Evolutionary conservation across 1,140 invertebrate species (phyloP).

Genomic region (Apis cerana): DNA sequence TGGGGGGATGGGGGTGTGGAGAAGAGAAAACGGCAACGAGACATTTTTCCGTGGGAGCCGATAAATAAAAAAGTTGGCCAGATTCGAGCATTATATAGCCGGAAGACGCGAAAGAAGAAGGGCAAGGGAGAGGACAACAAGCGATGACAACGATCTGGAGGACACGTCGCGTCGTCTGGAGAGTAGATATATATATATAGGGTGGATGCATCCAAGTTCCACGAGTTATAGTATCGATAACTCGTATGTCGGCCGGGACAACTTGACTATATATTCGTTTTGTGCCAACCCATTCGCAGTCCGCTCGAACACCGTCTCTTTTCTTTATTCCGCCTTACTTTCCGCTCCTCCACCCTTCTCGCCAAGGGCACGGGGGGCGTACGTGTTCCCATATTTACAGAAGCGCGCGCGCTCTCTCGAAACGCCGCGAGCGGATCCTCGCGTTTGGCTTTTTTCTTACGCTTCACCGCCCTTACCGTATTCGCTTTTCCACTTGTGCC

Average conservation of each 20-base stretch:
- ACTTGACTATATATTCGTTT: conserved; percentile 44
- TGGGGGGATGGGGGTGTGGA: conserved; percentile 21
- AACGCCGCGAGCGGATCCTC: conserved; percentile 4
- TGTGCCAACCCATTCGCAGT: conserved; percentile 15
- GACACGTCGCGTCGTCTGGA: conserved; percentile 4
- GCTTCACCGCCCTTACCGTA: neutral
- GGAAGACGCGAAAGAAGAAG: conserved; percentile 26
- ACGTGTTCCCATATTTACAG: conserved; percentile 42
- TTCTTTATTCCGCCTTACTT: conserved; percentile 20
- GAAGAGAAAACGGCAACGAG: conserved; percentile 14
- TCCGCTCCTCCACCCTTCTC: neutral
- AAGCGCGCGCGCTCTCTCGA: conserved; percentile 16
- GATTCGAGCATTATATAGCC: conserved; percentile 43
- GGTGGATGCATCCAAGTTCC: conserved; percentile 44
- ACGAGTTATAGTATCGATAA: conserved; percentile 68
- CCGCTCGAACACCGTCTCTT: conserved; percentile 35
- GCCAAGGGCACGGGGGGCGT: conserved; percentile 1
- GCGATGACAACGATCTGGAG: conserved; percentile 16
- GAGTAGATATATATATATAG: conserved; percentile 6
- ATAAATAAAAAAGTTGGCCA: conserved; percentile 69
- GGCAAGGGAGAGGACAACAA: conserved; percentile 12
- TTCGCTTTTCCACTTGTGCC: conserved; percentile 1
- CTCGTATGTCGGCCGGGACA: conserved; percentile 50
- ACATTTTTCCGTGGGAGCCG: conserved; percentile 59
- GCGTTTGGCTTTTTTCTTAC: conserved; percentile 9